Percentiles rank a stretch among this genome's conserved stretches.
phyloP scores from a whole-genome alignment of 2,888 invertebrate species.

The Trisateles emortualis region DNA sequence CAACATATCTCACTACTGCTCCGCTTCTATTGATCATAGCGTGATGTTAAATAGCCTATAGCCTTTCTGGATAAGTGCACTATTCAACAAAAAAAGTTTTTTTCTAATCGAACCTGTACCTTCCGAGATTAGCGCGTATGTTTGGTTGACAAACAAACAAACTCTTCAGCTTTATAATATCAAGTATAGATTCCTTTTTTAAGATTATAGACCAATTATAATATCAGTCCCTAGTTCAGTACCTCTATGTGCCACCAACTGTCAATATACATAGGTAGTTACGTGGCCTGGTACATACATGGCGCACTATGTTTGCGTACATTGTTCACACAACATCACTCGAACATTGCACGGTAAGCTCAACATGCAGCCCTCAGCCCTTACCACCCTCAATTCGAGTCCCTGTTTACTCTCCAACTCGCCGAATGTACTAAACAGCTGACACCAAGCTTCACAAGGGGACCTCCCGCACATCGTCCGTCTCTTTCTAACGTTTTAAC shows the following conservation, averaged over 20 bases:
- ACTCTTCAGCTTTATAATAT: no score
- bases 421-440: constrained; percentile 24
- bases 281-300: constrained; percentile 9
- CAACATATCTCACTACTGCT: no score
- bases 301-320: background rate
- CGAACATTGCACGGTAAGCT: constrained; percentile 13
- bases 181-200: no score
- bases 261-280: background rate
- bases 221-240: background rate
- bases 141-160: no score
- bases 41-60: no score
- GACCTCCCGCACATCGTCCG: background rate
- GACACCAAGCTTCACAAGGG: constrained; percentile 5
- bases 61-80: no score
- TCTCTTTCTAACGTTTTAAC: background rate
- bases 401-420: constrained; percentile 15
- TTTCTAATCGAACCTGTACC: no score
- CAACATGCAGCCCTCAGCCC: constrained; percentile 21
- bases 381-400: constrained; percentile 18
- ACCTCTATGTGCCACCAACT: background rate
- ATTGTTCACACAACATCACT: constrained; percentile 4
- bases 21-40: no score
- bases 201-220: no score
- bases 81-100: no score
- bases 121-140: no score